phyloP scores from a whole-genome alignment of 2,797 vertebrate genomes.

The Staurois parvus region DNA sequence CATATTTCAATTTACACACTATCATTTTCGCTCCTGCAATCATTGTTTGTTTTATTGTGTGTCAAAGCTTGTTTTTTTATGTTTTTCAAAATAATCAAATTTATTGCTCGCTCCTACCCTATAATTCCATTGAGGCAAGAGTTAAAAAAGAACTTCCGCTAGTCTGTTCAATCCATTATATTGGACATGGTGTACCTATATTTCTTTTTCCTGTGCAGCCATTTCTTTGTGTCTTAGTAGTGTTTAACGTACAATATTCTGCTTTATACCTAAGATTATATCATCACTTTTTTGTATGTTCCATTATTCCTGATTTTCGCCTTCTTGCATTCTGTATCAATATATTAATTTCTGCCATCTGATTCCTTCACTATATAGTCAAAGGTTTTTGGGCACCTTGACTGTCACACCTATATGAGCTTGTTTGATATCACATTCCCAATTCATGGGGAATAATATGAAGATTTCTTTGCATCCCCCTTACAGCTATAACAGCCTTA shows the following conservation, averaged over 20 bases:
- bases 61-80: constrained; percentile 7
- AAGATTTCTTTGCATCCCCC: too few species aligned
- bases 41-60: constrained; percentile 32
- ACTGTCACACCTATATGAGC: too few species aligned
- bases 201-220: not conserved
- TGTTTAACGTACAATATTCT: not conserved
- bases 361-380: too few species aligned
- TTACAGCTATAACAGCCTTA: too few species aligned
- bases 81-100: not conserved
- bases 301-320: too few species aligned
- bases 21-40: constrained; percentile 18
- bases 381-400: too few species aligned
- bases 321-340: too few species aligned
- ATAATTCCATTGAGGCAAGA: not conserved
- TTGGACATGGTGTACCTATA: not conserved
- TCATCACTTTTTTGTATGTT: too few species aligned
- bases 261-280: not conserved
- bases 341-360: too few species aligned
- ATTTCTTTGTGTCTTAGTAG: not conserved
- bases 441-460: too few species aligned
- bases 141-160: not conserved
- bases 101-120: constrained; percentile 4
- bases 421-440: too few species aligned
- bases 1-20: constrained; percentile 33
- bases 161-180: not conserved